phyloP scores from a whole-genome alignment of 2,113 vertebrate genomes.

The Cottus gobio region DNA sequence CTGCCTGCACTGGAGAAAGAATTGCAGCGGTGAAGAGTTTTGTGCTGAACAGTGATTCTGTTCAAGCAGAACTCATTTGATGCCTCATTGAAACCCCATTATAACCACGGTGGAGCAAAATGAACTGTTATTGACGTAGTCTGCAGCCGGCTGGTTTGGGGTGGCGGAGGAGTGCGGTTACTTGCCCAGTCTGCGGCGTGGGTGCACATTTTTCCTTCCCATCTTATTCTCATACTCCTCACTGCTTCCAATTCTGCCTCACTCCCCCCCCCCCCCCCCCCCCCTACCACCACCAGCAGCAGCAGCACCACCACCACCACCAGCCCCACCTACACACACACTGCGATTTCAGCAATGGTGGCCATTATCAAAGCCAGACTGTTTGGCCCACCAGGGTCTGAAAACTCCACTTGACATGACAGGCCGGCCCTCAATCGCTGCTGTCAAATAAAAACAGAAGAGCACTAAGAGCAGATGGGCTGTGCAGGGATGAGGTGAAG shows the following conservation, averaged over 20 bases:
- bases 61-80: slow-evolving; percentile 76
- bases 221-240: slow-evolving; percentile 41
- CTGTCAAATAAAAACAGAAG: slow-evolving; percentile 46
- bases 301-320: neutral
- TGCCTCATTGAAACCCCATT: slow-evolving; percentile 79
- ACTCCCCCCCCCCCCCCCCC: neutral
- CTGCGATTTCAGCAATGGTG: slow-evolving; percentile 32
- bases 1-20: slow-evolving; percentile 17
- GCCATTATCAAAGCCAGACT: slow-evolving; percentile 46
- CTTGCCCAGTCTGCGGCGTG: slow-evolving; percentile 5
- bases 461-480: slow-evolving; percentile 41
- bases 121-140: slow-evolving; percentile 59
- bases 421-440: slow-evolving; percentile 27
- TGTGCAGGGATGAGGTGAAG: slow-evolving; percentile 18
- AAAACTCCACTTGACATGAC: slow-evolving; percentile 43
- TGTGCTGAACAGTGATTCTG: slow-evolving; percentile 62
- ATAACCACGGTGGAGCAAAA: slow-evolving; percentile 65
- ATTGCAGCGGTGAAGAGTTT: slow-evolving; percentile 35
- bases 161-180: neutral
- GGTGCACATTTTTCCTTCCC: slow-evolving; percentile 36
- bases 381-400: slow-evolving; percentile 47
- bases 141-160: slow-evolving; percentile 34
- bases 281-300: neutral
- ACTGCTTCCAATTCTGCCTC: slow-evolving; percentile 26
- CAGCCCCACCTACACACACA: neutral